These are phyloP conservation scores for Nestor notabilis DNA, from an alignment of 2,113 vertebrate genomes.

Conservation along the genomic window DNA sequence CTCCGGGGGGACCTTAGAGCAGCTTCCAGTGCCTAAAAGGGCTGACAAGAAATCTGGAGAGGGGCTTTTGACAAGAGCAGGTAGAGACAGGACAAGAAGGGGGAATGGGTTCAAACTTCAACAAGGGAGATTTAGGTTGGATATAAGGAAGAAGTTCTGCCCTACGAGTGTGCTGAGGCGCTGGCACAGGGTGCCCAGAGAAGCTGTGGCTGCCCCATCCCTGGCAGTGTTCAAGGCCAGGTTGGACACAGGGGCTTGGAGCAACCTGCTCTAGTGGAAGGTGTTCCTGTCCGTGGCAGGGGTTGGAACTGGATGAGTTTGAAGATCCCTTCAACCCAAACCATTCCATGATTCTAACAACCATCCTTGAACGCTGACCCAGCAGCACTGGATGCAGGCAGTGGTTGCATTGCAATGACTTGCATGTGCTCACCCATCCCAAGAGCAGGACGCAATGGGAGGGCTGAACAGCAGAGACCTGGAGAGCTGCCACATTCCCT, in stretches of 20 bases:
- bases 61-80: not conserved
- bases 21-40: not conserved
- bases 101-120: not conserved
- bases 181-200: no score
- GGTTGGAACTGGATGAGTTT: not conserved
- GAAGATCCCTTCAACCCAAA: not conserved
- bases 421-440: not conserved
- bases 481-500: not conserved
- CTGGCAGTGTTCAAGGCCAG: no score
- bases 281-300: not conserved
- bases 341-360: not conserved
- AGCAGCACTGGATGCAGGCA: not conserved
- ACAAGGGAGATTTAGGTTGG: not conserved
- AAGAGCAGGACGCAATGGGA: not conserved
- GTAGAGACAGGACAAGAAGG: not conserved
- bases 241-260: no score
- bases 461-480: not conserved
- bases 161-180: no score
- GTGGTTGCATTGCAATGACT: fast-evolving
- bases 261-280: not conserved
- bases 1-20: not conserved
- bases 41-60: not conserved
- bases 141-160: no score
- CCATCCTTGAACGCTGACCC: not conserved
- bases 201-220: no score